These are phyloP conservation scores for Podocnemis expansa DNA, from an alignment of 2,113 vertebrate genomes.

Conservation along the genomic window DNA sequence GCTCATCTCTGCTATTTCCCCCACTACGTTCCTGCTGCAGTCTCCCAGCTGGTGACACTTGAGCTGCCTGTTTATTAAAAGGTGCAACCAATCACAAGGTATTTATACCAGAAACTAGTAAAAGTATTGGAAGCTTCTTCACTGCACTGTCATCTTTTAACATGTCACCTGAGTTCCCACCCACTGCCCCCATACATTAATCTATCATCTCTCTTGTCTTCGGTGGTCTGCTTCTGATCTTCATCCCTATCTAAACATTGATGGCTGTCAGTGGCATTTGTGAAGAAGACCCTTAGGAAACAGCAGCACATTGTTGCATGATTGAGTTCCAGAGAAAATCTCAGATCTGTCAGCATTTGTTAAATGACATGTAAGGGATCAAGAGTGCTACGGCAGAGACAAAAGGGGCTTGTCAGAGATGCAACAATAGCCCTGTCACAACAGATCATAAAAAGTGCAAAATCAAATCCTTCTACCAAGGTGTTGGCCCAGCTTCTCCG, in stretches of 20 bases:
- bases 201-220: neutral
- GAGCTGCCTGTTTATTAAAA: neutral
- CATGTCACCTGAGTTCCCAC: neutral
- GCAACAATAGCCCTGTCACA: neutral
- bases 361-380: neutral
- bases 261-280: rapidly evolving
- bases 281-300: rapidly evolving
- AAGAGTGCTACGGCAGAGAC: too few species aligned
- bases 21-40: neutral
- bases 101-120: neutral
- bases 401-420: neutral
- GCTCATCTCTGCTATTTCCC: neutral
- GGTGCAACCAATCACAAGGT: neutral
- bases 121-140: neutral
- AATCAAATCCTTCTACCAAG: neutral
- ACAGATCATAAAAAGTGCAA: neutral
- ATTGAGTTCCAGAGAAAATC: neutral
- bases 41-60: neutral
- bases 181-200: neutral
- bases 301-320: rapidly evolving
- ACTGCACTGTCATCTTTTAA: rapidly evolving
- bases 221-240: neutral
- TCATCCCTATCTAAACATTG: neutral
- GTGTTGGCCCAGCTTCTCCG: neutral
- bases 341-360: neutral